These are phyloP conservation scores for Vombatus ursinus DNA, from an alignment of 2,113 vertebrate genomes.

Conservation along the genomic window DNA sequence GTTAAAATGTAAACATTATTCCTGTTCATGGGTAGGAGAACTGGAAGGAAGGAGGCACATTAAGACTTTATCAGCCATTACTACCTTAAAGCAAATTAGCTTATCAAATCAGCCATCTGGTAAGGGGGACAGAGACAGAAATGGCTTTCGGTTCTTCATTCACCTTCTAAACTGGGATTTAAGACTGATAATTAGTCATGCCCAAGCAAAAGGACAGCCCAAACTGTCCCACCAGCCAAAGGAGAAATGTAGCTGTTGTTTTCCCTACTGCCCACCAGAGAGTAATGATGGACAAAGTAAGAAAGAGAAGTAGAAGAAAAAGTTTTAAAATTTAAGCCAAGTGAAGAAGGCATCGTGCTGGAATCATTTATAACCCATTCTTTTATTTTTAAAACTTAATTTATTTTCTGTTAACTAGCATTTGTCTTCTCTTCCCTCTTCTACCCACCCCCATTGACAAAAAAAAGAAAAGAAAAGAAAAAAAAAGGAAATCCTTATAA, in stretches of 20 bases:
- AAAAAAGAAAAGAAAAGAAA: neutral
- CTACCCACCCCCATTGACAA: neutral
- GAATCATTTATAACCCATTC: neutral
- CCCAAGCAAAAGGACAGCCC: neutral
- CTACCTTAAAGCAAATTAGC: neutral
- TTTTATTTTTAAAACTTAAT: neutral
- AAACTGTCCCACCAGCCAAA: neutral
- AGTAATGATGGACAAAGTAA: neutral
- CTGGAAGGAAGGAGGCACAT: neutral
- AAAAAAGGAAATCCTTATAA: neutral
- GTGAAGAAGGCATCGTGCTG: neutral
- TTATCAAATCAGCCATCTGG: neutral
- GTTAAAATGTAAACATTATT: neutral
- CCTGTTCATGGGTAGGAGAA: neutral
- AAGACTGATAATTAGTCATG: neutral
- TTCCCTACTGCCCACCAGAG: neutral
- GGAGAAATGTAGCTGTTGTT: neutral
- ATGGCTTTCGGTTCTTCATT: neutral
- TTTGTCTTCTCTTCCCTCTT: neutral
- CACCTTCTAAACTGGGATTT: neutral
- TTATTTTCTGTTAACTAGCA: neutral
- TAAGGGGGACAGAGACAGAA: neutral
- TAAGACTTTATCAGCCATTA: neutral
- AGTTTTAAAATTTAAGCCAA: neutral
- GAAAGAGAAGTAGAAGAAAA: neutral